Conservation (phyloP, 1,140 invertebrate species). For the Drosophila tani region DNA sequence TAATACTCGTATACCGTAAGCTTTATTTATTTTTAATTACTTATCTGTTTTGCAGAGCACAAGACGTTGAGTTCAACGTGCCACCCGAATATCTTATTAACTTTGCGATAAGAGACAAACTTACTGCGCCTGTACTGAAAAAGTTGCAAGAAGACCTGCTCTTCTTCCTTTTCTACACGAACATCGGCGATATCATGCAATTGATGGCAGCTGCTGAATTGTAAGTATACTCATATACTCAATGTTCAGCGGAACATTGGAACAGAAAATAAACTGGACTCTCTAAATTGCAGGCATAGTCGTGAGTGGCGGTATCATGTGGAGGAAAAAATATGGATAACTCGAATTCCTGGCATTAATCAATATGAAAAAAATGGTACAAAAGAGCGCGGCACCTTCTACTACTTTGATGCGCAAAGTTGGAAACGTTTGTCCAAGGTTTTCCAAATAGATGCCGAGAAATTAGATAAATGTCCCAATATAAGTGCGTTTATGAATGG, state of each 20-base stretch:
- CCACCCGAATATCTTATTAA: constrained; percentile 99
- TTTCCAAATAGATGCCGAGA: constrained; percentile 98
- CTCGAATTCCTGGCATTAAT: constrained; percentile 96
- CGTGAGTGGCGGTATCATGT: constrained; percentile 99
- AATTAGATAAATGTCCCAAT: constrained; percentile 90
- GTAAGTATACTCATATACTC: constrained; percentile 89
- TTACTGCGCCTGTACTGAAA: constrained; percentile 97
- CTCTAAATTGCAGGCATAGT: constrained; percentile 90
- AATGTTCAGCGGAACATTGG: not conserved
- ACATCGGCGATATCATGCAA: constrained; percentile 98
- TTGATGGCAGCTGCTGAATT: constrained; percentile 97
- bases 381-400: constrained; percentile 99
- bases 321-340: constrained; percentile 99
- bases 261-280: not conserved
- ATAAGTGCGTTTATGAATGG: constrained; percentile 85
- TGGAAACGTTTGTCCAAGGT: constrained; percentile 98
- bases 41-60: constrained; percentile 88
- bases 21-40: not conserved
- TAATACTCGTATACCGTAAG: not conserved
- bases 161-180: constrained; percentile 99
- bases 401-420: constrained; percentile 98
- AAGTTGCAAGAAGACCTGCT: constrained; percentile 99
- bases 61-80: constrained; percentile 99
- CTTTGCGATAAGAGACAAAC: constrained; percentile 94
- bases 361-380: constrained; percentile 95